Evolutionary conservation across 2,113 vertebrate genomes (phyloP).

Genomic region (Scortum barcoo): DNA sequence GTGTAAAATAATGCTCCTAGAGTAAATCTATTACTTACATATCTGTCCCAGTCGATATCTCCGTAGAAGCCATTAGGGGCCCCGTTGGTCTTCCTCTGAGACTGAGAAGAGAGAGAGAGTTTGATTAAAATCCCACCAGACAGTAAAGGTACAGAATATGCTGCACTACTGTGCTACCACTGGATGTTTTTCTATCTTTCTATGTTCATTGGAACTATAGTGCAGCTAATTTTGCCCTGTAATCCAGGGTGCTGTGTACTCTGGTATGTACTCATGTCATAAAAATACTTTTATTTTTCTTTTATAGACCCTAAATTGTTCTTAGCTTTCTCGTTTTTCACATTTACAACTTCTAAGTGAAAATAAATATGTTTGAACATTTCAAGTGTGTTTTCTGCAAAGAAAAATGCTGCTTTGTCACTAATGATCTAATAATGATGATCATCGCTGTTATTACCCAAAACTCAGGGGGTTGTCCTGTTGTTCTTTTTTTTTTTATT

Average conservation of each 20-base stretch:
- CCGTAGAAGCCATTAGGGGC: slow-evolving; percentile 96
- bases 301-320: background rate
- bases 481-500: background rate
- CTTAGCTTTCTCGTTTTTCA: background rate
- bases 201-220: background rate
- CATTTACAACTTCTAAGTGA: background rate
- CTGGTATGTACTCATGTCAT: background rate
- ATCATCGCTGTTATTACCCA: background rate
- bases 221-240: background rate
- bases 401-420: background rate
- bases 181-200: background rate
- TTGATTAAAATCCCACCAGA: slow-evolving; percentile 26
- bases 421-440: slow-evolving; percentile 2
- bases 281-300: background rate
- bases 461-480: background rate
- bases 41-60: slow-evolving; percentile 99
- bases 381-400: background rate
- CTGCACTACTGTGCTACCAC: background rate
- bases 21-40: slow-evolving; percentile 87
- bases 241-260: background rate
- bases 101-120: slow-evolving; percentile 53
- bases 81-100: slow-evolving; percentile 94
- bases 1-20: background rate
- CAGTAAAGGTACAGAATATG: slow-evolving; percentile 1
- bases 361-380: background rate